Evolutionary conservation across 2,888 invertebrate species (phyloP).

Genomic region (Neocrepidodera transversa): DNA sequence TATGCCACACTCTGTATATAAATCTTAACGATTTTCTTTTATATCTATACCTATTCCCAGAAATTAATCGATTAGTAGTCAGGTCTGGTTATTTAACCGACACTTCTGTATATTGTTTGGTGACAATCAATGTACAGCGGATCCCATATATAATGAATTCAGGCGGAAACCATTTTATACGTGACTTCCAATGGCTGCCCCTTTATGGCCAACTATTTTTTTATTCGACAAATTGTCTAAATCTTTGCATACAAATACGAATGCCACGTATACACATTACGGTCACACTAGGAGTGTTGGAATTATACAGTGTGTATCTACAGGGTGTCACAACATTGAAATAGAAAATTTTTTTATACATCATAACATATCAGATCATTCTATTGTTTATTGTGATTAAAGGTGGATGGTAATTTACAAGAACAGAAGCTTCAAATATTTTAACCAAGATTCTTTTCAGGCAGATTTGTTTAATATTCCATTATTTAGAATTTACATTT

Average conservation of each 20-base stretch:
- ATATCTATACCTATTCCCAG: background rate
- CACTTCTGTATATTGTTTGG: conserved; percentile 49
- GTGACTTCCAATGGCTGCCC: conserved; percentile 55
- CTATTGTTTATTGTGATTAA: too few relatives aligned
- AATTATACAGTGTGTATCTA: background rate
- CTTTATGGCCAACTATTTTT: conserved; percentile 56
- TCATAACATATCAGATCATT: too few relatives aligned
- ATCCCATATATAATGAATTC: conserved; percentile 51
- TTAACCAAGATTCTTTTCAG: too few relatives aligned
- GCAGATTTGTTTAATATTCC: too few relatives aligned
- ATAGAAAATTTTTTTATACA: too few relatives aligned
- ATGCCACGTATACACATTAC: background rate
- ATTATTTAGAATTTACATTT: too few relatives aligned
- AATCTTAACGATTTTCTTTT: too few relatives aligned
- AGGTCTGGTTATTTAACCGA: conserved; percentile 26
- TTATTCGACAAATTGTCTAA: conserved; percentile 42
- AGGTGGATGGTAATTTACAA: too few relatives aligned
- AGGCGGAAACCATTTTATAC: conserved; percentile 57
- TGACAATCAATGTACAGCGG: conserved; percentile 56
- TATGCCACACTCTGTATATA: too few relatives aligned
- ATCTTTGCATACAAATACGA: conserved; percentile 55
- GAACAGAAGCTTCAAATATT: too few relatives aligned
- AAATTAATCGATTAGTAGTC: conserved; percentile 31
- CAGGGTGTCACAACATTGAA: too few relatives aligned
- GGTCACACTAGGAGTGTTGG: background rate